phyloP scores from a whole-genome alignment of 1,140 invertebrate species.

The Phthorimaea operculella region DNA sequence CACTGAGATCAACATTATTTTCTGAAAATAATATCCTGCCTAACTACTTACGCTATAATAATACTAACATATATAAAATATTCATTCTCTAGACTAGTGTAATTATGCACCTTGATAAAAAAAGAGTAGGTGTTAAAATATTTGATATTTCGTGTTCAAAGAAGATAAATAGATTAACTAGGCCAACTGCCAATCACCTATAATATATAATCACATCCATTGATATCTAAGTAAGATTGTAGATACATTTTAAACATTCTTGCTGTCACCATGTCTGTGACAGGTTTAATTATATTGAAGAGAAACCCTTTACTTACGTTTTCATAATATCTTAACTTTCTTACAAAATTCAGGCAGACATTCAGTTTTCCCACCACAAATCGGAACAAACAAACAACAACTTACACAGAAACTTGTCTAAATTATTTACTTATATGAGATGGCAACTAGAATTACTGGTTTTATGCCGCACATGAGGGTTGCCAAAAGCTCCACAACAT shows the following conservation, averaged over 20 bases:
- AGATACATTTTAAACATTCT: too few species aligned
- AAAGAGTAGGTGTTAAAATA: background rate
- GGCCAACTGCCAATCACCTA: background rate
- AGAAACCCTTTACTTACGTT: too few species aligned
- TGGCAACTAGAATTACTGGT: conserved; percentile 48
- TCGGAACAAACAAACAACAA: too few species aligned
- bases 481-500: conserved; percentile 58
- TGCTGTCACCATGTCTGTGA: too few species aligned
- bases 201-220: background rate
- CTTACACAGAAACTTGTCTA: too few species aligned
- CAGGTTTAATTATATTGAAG: too few species aligned
- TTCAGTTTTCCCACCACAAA: too few species aligned
- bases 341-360: too few species aligned
- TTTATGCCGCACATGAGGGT: conserved; percentile 56
- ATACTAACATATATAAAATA: background rate
- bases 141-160: background rate
- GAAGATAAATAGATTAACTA: background rate
- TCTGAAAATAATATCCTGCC: background rate
- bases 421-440: conserved; percentile 33
- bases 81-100: background rate
- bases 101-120: background rate
- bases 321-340: too few species aligned
- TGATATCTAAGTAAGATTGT: background rate
- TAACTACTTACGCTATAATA: background rate
- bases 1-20: background rate